Evolutionary conservation across 2,888 invertebrate species (phyloP).

Genomic region (Meiosimyza decipiens): DNA sequence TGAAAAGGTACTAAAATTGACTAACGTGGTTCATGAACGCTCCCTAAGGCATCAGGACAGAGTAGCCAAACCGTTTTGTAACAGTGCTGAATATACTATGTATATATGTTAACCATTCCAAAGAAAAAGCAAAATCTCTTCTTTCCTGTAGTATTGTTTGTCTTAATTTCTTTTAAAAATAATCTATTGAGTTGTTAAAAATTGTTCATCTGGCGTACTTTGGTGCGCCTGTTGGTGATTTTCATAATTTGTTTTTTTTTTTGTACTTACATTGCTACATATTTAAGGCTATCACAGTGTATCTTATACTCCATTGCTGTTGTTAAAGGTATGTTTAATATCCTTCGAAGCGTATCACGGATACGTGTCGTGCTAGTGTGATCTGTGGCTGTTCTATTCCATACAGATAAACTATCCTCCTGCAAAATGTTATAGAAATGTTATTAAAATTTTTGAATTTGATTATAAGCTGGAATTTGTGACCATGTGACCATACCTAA

Average conservation of each 20-base stretch:
- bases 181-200: background rate
- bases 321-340: slow-evolving; percentile 92
- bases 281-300: slow-evolving; percentile 85
- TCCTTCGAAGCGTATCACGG: slow-evolving; percentile 92
- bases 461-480: slow-evolving; percentile 7
- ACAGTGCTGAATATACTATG: too few species aligned
- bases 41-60: too few species aligned
- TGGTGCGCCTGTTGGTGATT: background rate
- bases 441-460: background rate
- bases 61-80: too few species aligned
- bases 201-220: background rate
- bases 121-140: too few species aligned
- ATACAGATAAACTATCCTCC: slow-evolving; percentile 96
- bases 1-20: too few species aligned
- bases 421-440: slow-evolving; percentile 59
- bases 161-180: too few species aligned
- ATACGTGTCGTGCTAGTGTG: slow-evolving; percentile 88
- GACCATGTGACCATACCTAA: background rate
- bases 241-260: slow-evolving; percentile 4
- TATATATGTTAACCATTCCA: too few species aligned
- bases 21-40: too few species aligned
- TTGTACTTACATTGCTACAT: slow-evolving; percentile 68
- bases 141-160: too few species aligned
- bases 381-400: slow-evolving; percentile 96
- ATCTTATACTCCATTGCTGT: slow-evolving; percentile 95